Conservation (phyloP, 1,140 invertebrate species). For the Habropoda laboriosa region DNA sequence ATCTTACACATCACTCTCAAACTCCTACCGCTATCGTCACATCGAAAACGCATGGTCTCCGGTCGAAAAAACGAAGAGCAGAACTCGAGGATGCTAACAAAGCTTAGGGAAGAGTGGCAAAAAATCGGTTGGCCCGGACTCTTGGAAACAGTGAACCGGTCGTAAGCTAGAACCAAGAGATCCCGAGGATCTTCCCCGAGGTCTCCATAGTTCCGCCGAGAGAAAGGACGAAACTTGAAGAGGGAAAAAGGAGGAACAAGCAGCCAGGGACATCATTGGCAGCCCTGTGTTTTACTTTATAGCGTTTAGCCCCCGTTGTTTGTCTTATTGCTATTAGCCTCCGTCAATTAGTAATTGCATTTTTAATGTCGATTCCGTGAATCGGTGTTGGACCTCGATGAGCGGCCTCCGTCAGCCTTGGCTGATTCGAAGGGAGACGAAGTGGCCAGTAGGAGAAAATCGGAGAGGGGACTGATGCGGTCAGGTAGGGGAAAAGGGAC, state of each 20-base stretch:
- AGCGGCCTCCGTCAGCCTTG: conserved; percentile 14
- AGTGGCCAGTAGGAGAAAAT: conserved; percentile 24
- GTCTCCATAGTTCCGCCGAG: conserved; percentile 4
- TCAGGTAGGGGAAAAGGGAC: conserved; percentile 35
- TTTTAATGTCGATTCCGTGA: conserved; percentile 81
- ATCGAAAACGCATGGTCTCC: background rate
- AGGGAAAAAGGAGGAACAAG: conserved; percentile 2
- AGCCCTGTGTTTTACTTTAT: conserved; percentile 81
- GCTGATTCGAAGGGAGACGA: conserved; percentile 11
- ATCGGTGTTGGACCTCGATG: conserved; percentile 60
- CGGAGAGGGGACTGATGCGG: background rate
- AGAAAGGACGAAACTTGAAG: conserved; percentile 10
- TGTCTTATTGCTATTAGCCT: conserved; percentile 81
- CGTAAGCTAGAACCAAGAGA: conserved; percentile 60
- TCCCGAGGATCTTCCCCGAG: background rate
- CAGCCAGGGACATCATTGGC: conserved; percentile 57
- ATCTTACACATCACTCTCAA: too few species aligned
- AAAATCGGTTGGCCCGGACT: conserved; percentile 66
- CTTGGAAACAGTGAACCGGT: conserved; percentile 77
- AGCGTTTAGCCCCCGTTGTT: conserved; percentile 79
- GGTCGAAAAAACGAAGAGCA: too few species aligned
- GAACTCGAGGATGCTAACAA: conserved; percentile 53
- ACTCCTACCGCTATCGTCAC: too few species aligned
- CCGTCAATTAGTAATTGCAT: conserved; percentile 81
- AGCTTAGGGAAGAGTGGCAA: conserved; percentile 54